These are phyloP conservation scores for Lepeophtheirus salmonis DNA, from an alignment of 1,140 invertebrate genomes.

Conservation along the genomic window DNA sequence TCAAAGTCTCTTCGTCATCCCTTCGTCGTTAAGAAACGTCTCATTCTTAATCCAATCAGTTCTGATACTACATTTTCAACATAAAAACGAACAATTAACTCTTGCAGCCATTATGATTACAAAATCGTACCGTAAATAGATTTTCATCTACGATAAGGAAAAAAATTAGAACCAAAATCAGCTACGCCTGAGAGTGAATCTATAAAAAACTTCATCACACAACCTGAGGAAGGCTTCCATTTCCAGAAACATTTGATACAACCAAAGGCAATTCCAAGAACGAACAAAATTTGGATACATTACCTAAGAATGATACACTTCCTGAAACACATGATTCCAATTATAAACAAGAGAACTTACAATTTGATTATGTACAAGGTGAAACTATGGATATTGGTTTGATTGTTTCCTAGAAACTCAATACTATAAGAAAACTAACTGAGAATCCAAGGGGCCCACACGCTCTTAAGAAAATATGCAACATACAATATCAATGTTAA, in stretches of 20 bases:
- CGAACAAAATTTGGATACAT: too few species aligned
- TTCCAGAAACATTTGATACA: too few species aligned
- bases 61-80: not conserved
- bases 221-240: too few species aligned
- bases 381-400: conserved; percentile 44
- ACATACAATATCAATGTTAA: conserved; percentile 43
- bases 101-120: not conserved
- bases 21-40: conserved; percentile 13
- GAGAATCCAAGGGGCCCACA: conserved; percentile 56
- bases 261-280: too few species aligned
- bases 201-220: too few species aligned
- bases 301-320: too few species aligned
- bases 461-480: conserved; percentile 48
- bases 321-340: too few species aligned
- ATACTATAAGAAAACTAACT: conserved; percentile 54
- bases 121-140: conserved; percentile 2
- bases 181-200: too few species aligned
- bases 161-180: too few species aligned
- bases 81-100: not conserved
- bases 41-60: not conserved
- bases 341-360: not conserved
- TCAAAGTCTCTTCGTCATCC: not conserved
- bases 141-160: not conserved
- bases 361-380: not conserved
- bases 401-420: conserved; percentile 61